Conservation (phyloP, 2,797 vertebrate genomes). For the Sebastes steindachneri region DNA sequence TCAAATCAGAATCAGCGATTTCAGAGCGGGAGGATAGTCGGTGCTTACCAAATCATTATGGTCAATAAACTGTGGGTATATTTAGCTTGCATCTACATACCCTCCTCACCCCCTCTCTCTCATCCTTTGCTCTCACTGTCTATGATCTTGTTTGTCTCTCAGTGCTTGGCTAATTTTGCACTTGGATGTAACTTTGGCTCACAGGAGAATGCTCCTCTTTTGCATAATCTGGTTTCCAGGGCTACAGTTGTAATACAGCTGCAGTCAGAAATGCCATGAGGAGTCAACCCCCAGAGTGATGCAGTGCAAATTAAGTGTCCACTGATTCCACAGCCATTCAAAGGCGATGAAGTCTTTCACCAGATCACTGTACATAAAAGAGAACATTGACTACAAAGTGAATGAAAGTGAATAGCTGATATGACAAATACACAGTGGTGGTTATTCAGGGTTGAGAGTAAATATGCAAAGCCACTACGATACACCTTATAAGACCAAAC, state of each 20-base stretch:
- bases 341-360: constrained; percentile 20
- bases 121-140: constrained; percentile 20
- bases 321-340: constrained; percentile 24
- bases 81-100: constrained; percentile 48
- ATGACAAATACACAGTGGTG: not conserved
- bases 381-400: not conserved
- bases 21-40: constrained; percentile 34
- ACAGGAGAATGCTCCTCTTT: constrained; percentile 58
- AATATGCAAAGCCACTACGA: constrained; percentile 14
- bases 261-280: constrained; percentile 30
- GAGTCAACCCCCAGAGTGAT: constrained; percentile 44
- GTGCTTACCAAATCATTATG: constrained; percentile 57
- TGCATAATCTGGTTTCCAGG: constrained; percentile 71
- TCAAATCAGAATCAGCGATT: constrained; percentile 64
- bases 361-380: constrained; percentile 7
- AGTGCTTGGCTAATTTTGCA: constrained; percentile 59
- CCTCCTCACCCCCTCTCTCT: not conserved
- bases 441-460: not conserved
- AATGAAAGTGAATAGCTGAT: not conserved
- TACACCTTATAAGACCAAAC: not conserved
- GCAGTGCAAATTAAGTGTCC: constrained; percentile 53
- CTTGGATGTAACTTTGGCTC: constrained; percentile 66
- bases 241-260: constrained; percentile 57
- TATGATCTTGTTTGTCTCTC: constrained; percentile 61
- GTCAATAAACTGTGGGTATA: constrained; percentile 60